Evolutionary conservation across 2,888 invertebrate genomes (phyloP), one percentile per base, ranked within the genome.

Genomic region (Catocala nupta): DNA sequence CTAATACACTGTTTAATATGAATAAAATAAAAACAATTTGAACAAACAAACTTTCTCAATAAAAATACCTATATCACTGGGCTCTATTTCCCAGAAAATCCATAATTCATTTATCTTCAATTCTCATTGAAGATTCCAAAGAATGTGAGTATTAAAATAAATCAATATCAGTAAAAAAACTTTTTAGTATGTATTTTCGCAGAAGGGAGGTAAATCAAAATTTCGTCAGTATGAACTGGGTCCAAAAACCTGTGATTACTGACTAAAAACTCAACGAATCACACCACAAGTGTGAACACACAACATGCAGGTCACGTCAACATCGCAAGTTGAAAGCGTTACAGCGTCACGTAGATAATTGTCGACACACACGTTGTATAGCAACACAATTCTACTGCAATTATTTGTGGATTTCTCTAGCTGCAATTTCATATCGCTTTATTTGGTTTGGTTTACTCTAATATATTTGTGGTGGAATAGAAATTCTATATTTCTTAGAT

Each of bases 261-360:
- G 36, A 36, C 0, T 7, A 6, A 52, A 50, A 47, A 47, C 36
- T 43, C 33, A 50, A 56, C 55, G 36, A 59, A 59, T 59, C 52
- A 52, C 43, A 59, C 5, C 55, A 51, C 45, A 43, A 56, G 54
- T 63, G 63, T 51, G 54, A 49, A 55, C 33, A 50, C 43, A 63
- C 48, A 52, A 36, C 25, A 73, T 62, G 61, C 70, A 45, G 53
- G 61, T 58, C 72, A 72, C 72, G 73, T 72, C 43, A 48, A 39
- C 44, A 43, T 47, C 51, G 48, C 47, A 67, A 73, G 70, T 67
- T 59, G 59, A 67, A 59, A 73, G 45, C 62, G 52, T 51, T 62
- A 62, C 67, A 59, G 57, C 56, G 63, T 68, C 75, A 73, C 75
- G 73, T 73, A 59, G 59, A 64, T 70, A 70, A 72, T 70, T 72